phyloP scores from a whole-genome alignment of 2,888 invertebrate genomes.

The Rhimphoctona megacephalus region DNA sequence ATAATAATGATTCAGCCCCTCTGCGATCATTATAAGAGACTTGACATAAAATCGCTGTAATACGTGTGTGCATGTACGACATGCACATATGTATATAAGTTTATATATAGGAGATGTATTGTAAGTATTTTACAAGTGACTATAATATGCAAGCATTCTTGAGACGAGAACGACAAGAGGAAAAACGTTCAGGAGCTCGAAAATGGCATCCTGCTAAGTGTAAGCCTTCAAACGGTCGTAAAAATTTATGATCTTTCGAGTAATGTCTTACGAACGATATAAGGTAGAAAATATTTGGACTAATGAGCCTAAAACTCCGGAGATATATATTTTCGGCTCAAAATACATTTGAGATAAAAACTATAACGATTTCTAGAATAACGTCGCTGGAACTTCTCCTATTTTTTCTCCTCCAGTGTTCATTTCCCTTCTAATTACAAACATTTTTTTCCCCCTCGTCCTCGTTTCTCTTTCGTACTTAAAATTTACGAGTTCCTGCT shows the following conservation, averaged over 20 bases:
- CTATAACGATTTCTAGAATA: not conserved
- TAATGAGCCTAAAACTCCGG: conserved; percentile 43
- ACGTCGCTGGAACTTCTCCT: not conserved
- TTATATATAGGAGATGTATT: not conserved
- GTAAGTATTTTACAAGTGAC: conserved; percentile 17
- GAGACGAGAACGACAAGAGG: conserved; percentile 14
- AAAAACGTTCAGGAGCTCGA: conserved; percentile 10
- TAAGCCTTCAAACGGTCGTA: conserved; percentile 31
- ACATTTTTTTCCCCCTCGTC: not conserved
- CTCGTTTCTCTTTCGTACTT: not conserved
- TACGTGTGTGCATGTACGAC: conserved; percentile 13
- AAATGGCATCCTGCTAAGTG: not conserved
- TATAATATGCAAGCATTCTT: conserved; percentile 18
- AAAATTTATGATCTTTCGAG: conserved; percentile 43
- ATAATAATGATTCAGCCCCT: conserved; percentile 62
- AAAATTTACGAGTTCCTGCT: not conserved
- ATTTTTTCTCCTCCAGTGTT: not conserved
- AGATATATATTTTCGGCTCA: conserved; percentile 1
- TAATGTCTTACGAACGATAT: conserved; percentile 25
- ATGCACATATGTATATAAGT: conserved; percentile 6
- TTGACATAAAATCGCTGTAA: conserved; percentile 48
- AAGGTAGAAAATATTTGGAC: conserved; percentile 34
- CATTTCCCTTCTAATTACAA: not conserved
- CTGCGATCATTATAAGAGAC: conserved; percentile 55
- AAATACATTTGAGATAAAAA: not conserved